These are phyloP conservation scores for Apomyelois bistriatella DNA, from an alignment of 2,888 invertebrate genomes.

Conservation along the genomic window DNA sequence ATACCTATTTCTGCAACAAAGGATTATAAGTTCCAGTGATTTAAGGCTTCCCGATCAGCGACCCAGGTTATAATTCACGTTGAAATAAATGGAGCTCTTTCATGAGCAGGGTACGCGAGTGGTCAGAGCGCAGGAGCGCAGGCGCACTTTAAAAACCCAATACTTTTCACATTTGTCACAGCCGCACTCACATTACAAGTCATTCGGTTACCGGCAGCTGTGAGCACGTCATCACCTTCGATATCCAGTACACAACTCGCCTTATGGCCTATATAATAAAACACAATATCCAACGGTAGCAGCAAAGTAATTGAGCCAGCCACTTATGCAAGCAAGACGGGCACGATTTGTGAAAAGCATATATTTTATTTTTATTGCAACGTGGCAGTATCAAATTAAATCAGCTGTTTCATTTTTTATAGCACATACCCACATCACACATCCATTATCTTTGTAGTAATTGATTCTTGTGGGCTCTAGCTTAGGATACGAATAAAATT, in stretches of 20 bases:
- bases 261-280: background rate
- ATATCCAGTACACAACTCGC: conserved; percentile 17
- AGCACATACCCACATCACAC: too few relatives aligned
- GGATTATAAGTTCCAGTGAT: conserved; percentile 12
- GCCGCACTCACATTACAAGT: conserved; percentile 58
- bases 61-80: conserved; percentile 17
- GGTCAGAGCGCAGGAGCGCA: conserved; percentile 18
- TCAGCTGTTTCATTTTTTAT: background rate
- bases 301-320: background rate
- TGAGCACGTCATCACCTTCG: conserved; percentile 41
- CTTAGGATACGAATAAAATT: too few relatives aligned
- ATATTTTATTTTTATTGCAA: conserved; percentile 5
- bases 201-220: conserved; percentile 56
- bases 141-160: conserved; percentile 47
- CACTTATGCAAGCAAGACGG: conserved; percentile 21
- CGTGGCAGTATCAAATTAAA: background rate
- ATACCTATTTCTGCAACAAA: conserved; percentile 12
- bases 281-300: background rate
- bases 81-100: conserved; percentile 18
- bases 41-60: conserved; percentile 16
- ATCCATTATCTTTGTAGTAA: too few relatives aligned
- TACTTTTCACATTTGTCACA: conserved; percentile 69
- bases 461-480: too few relatives aligned
- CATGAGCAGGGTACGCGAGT: conserved; percentile 18
- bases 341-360: conserved; percentile 23